These are phyloP conservation scores for Podiceps cristatus DNA, from an alignment of 2,113 vertebrate species.

Conservation along the genomic window DNA sequence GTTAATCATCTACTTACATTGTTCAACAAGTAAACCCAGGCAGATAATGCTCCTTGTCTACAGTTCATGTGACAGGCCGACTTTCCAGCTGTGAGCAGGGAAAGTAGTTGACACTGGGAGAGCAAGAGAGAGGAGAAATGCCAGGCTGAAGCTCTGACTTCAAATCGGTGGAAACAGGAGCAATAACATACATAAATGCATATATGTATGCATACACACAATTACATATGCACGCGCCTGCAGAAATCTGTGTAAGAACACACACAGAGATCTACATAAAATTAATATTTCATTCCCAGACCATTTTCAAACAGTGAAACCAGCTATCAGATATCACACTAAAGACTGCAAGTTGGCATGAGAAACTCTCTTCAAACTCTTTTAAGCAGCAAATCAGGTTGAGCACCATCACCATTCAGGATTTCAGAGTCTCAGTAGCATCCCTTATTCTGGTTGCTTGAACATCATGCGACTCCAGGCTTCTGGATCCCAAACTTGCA, in stretches of 20 bases:
- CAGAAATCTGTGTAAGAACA: neutral
- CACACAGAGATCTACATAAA: accelerated
- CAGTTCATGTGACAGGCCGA: constrained; percentile 11
- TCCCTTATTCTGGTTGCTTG: neutral
- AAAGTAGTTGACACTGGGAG: neutral
- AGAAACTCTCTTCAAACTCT: neutral
- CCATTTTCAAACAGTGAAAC: neutral
- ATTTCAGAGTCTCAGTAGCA: neutral
- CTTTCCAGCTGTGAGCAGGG: neutral
- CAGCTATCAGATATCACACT: neutral
- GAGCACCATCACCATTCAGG: neutral
- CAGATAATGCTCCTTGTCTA: constrained; percentile 36
- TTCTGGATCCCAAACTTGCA: neutral
- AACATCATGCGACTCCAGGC: neutral
- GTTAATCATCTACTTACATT: constrained; percentile 70
- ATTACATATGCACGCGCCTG: accelerated
- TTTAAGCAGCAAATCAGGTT: neutral
- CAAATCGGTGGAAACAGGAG: neutral
- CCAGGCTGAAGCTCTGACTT: neutral
- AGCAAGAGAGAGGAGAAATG: neutral
- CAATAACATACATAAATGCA: accelerated
- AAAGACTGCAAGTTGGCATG: neutral
- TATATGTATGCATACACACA: accelerated
- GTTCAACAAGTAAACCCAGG: neutral
- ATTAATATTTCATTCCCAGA: neutral